These are phyloP conservation scores for Agrochola circellaris DNA, from an alignment of 2,888 invertebrate genomes.

Conservation along the genomic window DNA sequence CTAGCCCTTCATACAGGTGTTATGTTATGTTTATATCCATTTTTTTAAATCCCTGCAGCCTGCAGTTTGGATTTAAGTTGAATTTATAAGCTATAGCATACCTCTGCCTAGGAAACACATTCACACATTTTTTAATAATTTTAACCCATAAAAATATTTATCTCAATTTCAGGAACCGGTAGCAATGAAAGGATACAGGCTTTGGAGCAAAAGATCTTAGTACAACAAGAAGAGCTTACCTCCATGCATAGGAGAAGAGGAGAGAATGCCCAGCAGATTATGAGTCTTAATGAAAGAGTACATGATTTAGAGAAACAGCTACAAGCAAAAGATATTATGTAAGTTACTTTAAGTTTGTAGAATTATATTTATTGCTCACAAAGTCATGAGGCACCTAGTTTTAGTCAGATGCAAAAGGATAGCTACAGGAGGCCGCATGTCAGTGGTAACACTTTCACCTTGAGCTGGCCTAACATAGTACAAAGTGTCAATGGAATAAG, in stretches of 20 bases:
- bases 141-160: not conserved
- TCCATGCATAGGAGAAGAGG: slow-evolving; percentile 96
- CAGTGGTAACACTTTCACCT: not conserved
- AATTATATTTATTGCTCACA: not conserved
- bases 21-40: not conserved
- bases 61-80: not conserved
- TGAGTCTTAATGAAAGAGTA: slow-evolving; percentile 95
- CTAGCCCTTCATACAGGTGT: too few relatives aligned
- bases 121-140: not conserved
- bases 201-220: slow-evolving; percentile 96
- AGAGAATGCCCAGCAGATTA: slow-evolving; percentile 98
- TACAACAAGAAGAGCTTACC: slow-evolving; percentile 97
- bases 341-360: slow-evolving; percentile 64
- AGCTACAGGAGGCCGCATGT: not conserved
- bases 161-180: slow-evolving; percentile 75
- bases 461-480: not conserved
- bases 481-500: not conserved
- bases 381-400: not conserved
- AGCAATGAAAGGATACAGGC: slow-evolving; percentile 92
- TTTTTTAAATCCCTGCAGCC: too few relatives aligned
- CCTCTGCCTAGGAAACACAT: too few relatives aligned
- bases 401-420: not conserved
- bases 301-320: slow-evolving; percentile 96
- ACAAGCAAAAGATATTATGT: slow-evolving; percentile 93
- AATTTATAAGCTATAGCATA: not conserved